A percentile compares a stretch with the other conserved stretches of the same genome.
These are phyloP conservation scores for Ursus arctos DNA, from an alignment of 2,113 vertebrate species.

Conservation along the genomic window DNA sequence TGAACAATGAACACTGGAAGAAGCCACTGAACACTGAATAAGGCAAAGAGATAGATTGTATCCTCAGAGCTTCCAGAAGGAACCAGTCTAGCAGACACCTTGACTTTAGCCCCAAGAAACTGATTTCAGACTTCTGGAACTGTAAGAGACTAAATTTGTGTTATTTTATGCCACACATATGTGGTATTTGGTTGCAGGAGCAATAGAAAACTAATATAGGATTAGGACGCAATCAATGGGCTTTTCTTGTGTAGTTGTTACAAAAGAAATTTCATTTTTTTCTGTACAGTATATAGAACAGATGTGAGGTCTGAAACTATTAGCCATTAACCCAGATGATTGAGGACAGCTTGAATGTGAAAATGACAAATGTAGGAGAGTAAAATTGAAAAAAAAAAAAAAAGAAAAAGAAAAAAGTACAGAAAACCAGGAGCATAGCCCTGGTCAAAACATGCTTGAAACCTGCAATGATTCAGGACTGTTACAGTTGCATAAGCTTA, in stretches of 20 bases:
- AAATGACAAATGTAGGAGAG: background rate
- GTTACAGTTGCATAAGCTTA: background rate
- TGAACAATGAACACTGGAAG: background rate
- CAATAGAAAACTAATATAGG: background rate
- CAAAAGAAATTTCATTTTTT: background rate
- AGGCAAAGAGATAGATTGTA: background rate
- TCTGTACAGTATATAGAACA: background rate
- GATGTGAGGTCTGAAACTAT: background rate
- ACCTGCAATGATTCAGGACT: background rate
- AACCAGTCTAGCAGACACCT: background rate
- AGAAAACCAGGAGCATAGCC: background rate
- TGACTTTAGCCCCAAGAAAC: background rate
- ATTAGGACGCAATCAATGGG: background rate
- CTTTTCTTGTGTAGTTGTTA: background rate
- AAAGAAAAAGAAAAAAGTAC: background rate
- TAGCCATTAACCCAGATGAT: background rate
- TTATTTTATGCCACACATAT: background rate
- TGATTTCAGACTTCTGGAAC: background rate
- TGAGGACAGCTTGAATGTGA: background rate
- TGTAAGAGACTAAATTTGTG: background rate
- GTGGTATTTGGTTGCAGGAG: background rate
- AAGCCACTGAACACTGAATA: background rate
- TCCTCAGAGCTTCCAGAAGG: background rate
- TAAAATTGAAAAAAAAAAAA: background rate
- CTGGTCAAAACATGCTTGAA: background rate